These are phyloP conservation scores for Thermophis baileyi DNA, from an alignment of 2,113 vertebrate genomes.

Conservation along the genomic window DNA sequence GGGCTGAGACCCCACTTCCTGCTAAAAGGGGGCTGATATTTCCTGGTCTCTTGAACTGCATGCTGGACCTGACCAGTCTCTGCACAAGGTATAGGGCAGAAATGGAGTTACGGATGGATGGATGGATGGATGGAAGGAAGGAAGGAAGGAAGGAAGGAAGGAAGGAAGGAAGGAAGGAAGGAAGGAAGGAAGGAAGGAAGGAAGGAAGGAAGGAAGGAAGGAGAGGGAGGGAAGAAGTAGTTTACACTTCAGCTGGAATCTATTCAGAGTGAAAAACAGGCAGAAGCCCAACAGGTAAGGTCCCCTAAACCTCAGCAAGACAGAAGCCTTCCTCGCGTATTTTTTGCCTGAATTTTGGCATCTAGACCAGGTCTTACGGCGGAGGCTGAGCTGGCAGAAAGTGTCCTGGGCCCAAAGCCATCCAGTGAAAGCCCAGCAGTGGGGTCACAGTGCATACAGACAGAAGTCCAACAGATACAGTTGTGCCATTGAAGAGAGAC, in stretches of 20 bases:
- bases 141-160: no score
- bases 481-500: no score
- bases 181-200: not conserved
- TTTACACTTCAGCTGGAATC: not conserved
- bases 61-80: not conserved
- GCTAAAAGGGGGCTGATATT: not conserved
- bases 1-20: not conserved
- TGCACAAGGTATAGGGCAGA: not conserved
- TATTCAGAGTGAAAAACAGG: not conserved
- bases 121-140: no score
- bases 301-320: not conserved
- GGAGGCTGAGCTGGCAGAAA: not conserved
- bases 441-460: accelerated
- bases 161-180: no score
- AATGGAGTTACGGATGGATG: not conserved
- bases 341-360: not conserved
- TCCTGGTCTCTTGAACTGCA: not conserved
- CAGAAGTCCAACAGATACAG: not conserved
- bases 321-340: not conserved
- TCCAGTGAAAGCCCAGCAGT: not conserved
- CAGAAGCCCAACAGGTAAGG: not conserved
- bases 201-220: not conserved
- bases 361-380: no score
- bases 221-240: not conserved
- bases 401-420: not conserved